phyloP scores from a whole-genome alignment of 2,888 invertebrate species.

The Ypsolopha sequella region DNA sequence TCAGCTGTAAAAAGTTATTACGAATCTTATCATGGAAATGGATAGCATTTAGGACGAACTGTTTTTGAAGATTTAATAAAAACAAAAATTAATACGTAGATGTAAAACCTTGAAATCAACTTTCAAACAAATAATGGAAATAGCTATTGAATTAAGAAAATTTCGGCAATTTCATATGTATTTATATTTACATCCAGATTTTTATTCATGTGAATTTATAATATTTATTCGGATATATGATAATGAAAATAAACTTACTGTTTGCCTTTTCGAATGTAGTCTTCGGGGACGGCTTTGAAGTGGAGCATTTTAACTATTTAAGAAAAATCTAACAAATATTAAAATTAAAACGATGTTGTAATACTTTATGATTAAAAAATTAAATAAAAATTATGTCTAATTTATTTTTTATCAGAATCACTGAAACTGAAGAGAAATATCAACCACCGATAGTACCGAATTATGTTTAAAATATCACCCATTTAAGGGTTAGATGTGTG shows the following conservation, averaged over 20 bases:
- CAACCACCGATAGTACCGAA: conserved; percentile 62
- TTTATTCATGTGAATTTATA: no score
- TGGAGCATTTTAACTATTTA: conserved; percentile 46
- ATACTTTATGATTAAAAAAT: conserved; percentile 24
- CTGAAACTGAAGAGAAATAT: conserved; percentile 67
- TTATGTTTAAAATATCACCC: conserved; percentile 58
- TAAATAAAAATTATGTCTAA: conserved; percentile 9
- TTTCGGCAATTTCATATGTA: no score
- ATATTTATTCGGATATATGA: no score
- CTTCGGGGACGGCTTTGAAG: conserved; percentile 48
- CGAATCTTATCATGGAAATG: no score
- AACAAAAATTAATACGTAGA: no score
- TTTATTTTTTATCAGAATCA: conserved; percentile 44
- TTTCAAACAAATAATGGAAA: no score
- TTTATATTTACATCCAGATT: no score
- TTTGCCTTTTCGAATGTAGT: conserved; percentile 46
- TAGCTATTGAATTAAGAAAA: no score
- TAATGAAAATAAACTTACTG: conserved; percentile 35
- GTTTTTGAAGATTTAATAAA: no score
- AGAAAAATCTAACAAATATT: conserved; percentile 4
- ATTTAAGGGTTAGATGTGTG: conserved; percentile 38
- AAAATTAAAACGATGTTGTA: conserved; percentile 14
- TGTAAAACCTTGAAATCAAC: no score
- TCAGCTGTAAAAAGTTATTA: no score
- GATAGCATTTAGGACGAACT: no score